Conservation (phyloP, 2,113 vertebrate genomes). For the Sisor rabdophorus region DNA sequence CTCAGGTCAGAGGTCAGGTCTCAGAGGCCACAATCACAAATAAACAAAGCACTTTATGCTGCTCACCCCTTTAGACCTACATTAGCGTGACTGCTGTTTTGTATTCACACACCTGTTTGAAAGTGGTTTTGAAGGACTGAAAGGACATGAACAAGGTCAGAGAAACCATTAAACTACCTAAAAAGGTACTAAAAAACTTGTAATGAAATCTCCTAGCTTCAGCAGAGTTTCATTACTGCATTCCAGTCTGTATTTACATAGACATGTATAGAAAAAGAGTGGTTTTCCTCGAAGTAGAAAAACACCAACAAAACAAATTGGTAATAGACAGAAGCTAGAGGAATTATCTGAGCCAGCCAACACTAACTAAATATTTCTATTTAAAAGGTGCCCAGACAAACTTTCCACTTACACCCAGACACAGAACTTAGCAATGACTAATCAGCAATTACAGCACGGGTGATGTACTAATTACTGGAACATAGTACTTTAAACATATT, state of each 20-base stretch:
- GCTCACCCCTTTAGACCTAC: conserved; percentile 28
- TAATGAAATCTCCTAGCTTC: background rate
- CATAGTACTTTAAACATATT: no score
- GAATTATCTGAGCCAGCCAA: no score
- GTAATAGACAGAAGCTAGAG: background rate
- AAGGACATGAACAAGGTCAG: background rate
- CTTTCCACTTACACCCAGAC: no score
- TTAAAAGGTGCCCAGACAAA: no score
- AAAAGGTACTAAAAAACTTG: background rate
- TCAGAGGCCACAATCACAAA: conserved; percentile 30
- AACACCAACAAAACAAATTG: background rate
- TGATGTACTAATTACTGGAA: no score
- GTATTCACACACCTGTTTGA: conserved; percentile 18
- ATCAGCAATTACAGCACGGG: no score
- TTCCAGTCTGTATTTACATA: background rate
- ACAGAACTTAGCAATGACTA: no score
- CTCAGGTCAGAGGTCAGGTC: conserved; percentile 28
- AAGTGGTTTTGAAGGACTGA: conserved; percentile 12
- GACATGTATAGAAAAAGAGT: background rate
- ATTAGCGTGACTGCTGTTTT: conserved; percentile 13
- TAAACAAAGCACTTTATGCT: conserved; percentile 41
- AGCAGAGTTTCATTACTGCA: background rate
- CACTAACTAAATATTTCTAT: background rate
- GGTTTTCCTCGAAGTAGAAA: no score
- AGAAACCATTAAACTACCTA: conserved; percentile 7